Evolutionary conservation across 2,113 vertebrate genomes (phyloP).

Genomic region (Petrocephalus zakoni): DNA sequence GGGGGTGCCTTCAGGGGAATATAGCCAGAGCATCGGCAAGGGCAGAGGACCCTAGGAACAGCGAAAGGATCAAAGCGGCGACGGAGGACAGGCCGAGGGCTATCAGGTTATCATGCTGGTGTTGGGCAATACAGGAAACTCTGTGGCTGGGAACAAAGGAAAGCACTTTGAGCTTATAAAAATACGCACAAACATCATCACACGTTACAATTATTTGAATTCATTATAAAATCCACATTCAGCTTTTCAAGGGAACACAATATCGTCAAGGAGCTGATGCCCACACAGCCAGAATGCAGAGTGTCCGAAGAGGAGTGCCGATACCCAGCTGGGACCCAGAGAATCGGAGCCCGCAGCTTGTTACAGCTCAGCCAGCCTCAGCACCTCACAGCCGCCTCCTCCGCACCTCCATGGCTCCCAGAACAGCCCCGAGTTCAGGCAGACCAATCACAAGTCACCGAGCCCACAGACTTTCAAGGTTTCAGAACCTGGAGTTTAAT

Average conservation of each 20-base stretch:
- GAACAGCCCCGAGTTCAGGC: neutral
- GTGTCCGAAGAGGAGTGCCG: neutral
- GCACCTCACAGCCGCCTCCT: neutral
- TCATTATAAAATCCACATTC: neutral
- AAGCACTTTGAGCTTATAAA: neutral
- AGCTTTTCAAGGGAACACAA: neutral
- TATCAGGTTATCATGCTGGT: neutral
- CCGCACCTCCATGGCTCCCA: neutral
- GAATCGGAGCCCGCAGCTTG: neutral
- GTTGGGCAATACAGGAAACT: neutral
- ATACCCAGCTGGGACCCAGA: neutral
- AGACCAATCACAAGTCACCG: neutral
- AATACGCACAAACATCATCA: neutral
- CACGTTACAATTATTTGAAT: neutral
- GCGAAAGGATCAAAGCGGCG: neutral
- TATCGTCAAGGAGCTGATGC: neutral
- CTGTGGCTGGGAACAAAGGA: neutral
- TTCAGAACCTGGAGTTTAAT: conserved; percentile 9
- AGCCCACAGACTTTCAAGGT: neutral
- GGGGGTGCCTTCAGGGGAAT: neutral
- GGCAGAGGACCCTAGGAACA: neutral
- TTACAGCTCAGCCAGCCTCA: neutral
- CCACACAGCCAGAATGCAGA: neutral
- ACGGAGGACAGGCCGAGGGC: neutral
- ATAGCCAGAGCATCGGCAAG: neutral